Evolutionary conservation across 2,797 vertebrate genomes (phyloP).

Genomic region (Euthynnus affinis): DNA sequence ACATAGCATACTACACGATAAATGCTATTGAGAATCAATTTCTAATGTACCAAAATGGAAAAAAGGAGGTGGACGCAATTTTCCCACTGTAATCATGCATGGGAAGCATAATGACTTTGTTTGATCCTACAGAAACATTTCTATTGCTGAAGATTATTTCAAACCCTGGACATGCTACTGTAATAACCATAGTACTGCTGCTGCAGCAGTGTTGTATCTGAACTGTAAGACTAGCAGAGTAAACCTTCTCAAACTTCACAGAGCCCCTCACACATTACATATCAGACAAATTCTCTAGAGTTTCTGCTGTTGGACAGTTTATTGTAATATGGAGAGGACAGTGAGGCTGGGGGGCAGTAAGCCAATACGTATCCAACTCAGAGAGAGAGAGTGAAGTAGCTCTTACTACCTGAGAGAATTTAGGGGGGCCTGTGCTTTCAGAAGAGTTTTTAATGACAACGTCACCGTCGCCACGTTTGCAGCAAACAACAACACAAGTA

Average conservation of each 20-base stretch:
- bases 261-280: constrained; percentile 59
- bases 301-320: not conserved
- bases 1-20: no score
- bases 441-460: constrained; percentile 68
- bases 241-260: constrained; percentile 43
- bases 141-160: constrained; percentile 62
- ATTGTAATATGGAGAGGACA: constrained; percentile 40
- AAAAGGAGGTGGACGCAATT: not conserved
- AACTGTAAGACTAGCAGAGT: constrained; percentile 8
- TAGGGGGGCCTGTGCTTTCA: constrained; percentile 80
- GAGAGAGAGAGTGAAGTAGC: constrained; percentile 57
- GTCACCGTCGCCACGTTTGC: constrained; percentile 61
- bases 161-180: constrained; percentile 43
- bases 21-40: not conserved
- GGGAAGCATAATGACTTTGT: constrained; percentile 35
- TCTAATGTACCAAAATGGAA: constrained; percentile 1
- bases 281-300: constrained; percentile 26
- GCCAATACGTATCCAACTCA: constrained; percentile 54
- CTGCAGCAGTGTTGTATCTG: constrained; percentile 23
- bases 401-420: constrained; percentile 79
- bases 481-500: constrained; percentile 78
- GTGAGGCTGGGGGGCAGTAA: constrained; percentile 49
- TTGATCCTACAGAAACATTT: constrained; percentile 58
- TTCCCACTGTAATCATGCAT: constrained; percentile 30
- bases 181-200: constrained; percentile 25